Percentiles rank a stretch among this genome's conserved stretches.
Evolutionary conservation across 2,797 vertebrate species (phyloP).

Genomic region (Miichthys miiuy): DNA sequence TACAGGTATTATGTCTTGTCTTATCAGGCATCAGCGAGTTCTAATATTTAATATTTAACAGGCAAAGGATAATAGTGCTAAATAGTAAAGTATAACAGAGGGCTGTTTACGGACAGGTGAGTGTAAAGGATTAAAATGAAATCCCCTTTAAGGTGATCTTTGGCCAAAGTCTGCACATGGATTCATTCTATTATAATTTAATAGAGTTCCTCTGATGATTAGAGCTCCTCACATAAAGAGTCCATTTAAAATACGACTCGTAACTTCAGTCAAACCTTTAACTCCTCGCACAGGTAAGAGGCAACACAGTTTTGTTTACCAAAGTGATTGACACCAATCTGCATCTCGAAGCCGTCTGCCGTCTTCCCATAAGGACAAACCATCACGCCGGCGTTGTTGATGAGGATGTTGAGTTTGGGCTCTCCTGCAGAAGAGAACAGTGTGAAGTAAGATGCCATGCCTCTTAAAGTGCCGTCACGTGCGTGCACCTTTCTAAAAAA

Average conservation of each 20-base stretch:
- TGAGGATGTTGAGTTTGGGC: slow-evolving; percentile 90
- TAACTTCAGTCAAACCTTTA: not conserved
- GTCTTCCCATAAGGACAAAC: slow-evolving; percentile 92
- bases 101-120: too few relatives aligned
- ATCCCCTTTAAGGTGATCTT: not conserved
- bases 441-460: fast-evolving
- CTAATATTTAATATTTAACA: slow-evolving; percentile 32
- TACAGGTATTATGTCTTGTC: not conserved
- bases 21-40: slow-evolving; percentile 1
- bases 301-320: slow-evolving; percentile 78
- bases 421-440: slow-evolving; percentile 83
- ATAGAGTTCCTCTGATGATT: not conserved
- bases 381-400: slow-evolving; percentile 98
- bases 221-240: not conserved
- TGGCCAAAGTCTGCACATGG: not conserved
- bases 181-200: not conserved
- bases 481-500: not conserved
- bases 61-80: not conserved
- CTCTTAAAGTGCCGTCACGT: not conserved
- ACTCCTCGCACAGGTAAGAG: not conserved
- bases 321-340: slow-evolving; percentile 95
- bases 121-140: not conserved
- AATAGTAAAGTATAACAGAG: not conserved
- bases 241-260: not conserved
- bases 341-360: slow-evolving; percentile 95